phyloP scores from a whole-genome alignment of 2,888 invertebrate genomes.

The Lasioglossum pauxillum region DNA sequence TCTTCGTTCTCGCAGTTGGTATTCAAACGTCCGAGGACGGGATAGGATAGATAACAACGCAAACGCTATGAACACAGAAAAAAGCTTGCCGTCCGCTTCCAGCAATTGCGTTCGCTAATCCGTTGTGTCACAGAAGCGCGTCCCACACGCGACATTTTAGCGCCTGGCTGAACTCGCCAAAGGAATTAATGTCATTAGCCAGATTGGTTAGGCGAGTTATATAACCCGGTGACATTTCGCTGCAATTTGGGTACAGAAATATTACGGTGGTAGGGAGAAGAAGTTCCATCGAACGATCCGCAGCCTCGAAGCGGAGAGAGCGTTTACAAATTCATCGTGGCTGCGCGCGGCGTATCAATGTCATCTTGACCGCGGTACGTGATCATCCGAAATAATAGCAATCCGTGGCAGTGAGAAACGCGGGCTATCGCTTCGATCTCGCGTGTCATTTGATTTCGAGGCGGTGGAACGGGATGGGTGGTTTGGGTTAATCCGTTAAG shows the following conservation, averaged over 20 bases:
- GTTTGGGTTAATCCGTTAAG: constrained; percentile 42
- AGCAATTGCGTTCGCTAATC: neutral
- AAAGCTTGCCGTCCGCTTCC: too few relatives aligned
- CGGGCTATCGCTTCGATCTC: constrained; percentile 39
- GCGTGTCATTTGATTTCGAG: constrained; percentile 38
- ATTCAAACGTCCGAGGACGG: neutral
- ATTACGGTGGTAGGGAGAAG: neutral
- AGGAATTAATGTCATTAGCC: neutral
- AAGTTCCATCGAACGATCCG: neutral
- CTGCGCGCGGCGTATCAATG: constrained; percentile 15
- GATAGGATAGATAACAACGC: neutral
- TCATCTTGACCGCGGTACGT: constrained; percentile 17
- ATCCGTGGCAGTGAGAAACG: neutral
- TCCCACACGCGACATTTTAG: neutral
- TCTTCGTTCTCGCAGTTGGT: neutral
- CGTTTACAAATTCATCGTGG: neutral
- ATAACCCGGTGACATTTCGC: neutral
- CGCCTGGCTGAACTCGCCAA: neutral
- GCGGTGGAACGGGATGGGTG: neutral
- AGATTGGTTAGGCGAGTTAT: neutral
- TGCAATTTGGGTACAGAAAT: neutral
- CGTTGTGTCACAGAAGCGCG: neutral
- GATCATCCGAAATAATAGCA: constrained; percentile 40
- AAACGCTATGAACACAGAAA: neutral
- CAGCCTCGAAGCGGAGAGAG: neutral